Evolutionary conservation across 2,113 vertebrate species (phyloP).

Genomic region (Equus przewalskii): DNA sequence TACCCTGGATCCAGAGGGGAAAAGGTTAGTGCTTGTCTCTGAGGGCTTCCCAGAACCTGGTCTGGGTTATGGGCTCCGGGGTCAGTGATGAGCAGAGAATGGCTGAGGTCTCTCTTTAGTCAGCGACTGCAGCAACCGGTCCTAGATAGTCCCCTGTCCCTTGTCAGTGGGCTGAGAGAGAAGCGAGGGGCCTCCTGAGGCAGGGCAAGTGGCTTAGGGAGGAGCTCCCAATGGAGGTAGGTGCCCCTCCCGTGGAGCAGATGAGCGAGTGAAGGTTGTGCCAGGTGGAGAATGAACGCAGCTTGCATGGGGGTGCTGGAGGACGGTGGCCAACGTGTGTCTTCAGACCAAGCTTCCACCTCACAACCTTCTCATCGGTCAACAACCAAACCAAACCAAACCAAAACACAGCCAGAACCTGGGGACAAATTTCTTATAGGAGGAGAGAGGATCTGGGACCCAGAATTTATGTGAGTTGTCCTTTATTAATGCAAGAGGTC

Average conservation of each 20-base stretch:
- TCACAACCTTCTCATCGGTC: neutral
- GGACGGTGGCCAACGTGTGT: neutral
- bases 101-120: neutral
- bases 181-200: neutral
- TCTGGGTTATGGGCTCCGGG: neutral
- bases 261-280: neutral
- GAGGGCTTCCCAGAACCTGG: neutral
- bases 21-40: constrained; percentile 91
- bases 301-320: neutral
- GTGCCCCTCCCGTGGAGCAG: neutral
- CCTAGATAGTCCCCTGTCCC: neutral
- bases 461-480: neutral
- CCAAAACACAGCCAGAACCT: neutral
- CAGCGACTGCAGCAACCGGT: neutral
- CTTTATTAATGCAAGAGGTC: neutral
- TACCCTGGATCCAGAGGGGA: constrained; percentile 97
- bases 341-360: neutral
- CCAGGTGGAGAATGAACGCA: no score
- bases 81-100: neutral
- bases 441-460: neutral
- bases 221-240: neutral
- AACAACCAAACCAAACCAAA: neutral
- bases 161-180: neutral
- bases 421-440: neutral
- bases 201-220: neutral